These are phyloP conservation scores for Urocynchramus pylzowi DNA, from an alignment of 2,113 vertebrate species.

Conservation along the genomic window DNA sequence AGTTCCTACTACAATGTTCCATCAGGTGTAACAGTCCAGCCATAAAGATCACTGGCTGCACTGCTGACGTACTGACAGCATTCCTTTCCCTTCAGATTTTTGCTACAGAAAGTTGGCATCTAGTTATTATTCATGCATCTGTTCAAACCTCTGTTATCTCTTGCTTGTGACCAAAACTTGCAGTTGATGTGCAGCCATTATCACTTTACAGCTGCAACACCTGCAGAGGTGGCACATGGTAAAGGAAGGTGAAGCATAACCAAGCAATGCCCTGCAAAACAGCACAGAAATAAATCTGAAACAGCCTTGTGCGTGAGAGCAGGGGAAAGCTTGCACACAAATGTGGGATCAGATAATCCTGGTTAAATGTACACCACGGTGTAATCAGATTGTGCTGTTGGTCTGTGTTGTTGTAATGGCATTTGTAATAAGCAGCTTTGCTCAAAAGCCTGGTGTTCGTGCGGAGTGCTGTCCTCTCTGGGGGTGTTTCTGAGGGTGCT, in stretches of 20 bases:
- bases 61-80: background rate
- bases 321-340: background rate
- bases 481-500: background rate
- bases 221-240: background rate
- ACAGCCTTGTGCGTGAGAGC: background rate
- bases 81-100: background rate
- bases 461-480: background rate
- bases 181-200: background rate
- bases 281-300: background rate
- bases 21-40: background rate
- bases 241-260: background rate
- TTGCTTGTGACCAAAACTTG: background rate
- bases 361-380: background rate
- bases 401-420: background rate
- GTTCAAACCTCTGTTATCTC: background rate
- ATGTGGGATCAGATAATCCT: background rate
- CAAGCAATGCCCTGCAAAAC: background rate
- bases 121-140: background rate
- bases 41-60: background rate
- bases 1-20: background rate
- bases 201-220: background rate
- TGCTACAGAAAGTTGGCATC: background rate
- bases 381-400: background rate
- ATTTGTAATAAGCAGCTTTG: constrained; percentile 14
- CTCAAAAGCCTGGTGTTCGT: background rate